phyloP scores from a whole-genome alignment of 2,113 vertebrate species.

The Chiloscyllium plagiosum region DNA sequence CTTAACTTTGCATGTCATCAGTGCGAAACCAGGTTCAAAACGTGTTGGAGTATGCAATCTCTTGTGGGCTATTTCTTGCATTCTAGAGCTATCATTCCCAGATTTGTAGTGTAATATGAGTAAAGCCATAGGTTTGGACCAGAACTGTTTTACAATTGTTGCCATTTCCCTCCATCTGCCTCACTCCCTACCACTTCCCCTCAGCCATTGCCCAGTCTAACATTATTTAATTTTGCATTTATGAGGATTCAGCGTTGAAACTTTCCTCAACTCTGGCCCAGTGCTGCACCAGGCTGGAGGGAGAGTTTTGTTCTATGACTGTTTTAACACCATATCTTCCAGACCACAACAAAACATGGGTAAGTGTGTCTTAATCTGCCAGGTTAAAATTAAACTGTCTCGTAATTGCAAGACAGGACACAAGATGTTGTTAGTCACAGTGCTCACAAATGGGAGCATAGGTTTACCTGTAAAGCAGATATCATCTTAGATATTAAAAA shows the following conservation, averaged over 20 bases:
- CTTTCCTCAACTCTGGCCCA: neutral
- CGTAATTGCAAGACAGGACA: neutral
- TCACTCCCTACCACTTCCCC: neutral
- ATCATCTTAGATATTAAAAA: neutral
- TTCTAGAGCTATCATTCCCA: neutral
- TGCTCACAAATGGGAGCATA: neutral
- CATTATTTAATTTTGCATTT: neutral
- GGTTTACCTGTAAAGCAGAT: neutral
- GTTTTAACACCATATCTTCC: neutral
- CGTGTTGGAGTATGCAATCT: neutral
- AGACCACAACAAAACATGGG: neutral
- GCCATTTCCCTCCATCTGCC: neutral
- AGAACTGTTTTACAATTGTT: neutral
- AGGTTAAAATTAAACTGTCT: neutral
- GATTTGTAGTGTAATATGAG: neutral
- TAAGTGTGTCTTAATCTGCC: constrained; percentile 6
- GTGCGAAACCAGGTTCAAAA: neutral
- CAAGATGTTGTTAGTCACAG: neutral
- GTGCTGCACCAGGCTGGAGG: neutral
- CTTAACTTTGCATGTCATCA: neutral
- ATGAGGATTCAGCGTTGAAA: neutral
- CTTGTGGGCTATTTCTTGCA: neutral
- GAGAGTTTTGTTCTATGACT: neutral
- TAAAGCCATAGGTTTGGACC: neutral
- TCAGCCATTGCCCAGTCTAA: neutral